Conservation (phyloP, 1,140 invertebrate genomes). For the Bombus sylvicola region DNA sequence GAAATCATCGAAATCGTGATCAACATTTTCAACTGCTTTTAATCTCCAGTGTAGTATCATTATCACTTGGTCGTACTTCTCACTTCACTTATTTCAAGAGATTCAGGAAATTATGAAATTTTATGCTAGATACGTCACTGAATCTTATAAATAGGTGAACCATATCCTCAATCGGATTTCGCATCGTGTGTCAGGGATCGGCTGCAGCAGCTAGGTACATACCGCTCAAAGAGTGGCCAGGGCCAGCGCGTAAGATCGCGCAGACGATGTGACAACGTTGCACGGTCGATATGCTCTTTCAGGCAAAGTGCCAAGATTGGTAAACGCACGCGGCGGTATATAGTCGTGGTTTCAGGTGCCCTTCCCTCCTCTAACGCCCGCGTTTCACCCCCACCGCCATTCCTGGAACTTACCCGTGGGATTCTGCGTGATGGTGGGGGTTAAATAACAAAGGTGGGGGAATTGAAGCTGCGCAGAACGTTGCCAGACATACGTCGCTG, state of each 20-base stretch:
- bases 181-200: slow-evolving; percentile 73
- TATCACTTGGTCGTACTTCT: background rate
- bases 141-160: slow-evolving; percentile 54
- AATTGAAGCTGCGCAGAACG: slow-evolving; percentile 78
- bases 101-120: background rate
- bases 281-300: slow-evolving; percentile 83
- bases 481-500: slow-evolving; percentile 50
- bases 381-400: slow-evolving; percentile 44
- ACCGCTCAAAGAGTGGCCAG: slow-evolving; percentile 76
- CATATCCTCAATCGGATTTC: slow-evolving; percentile 51
- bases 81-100: too few relatives aligned
- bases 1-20: background rate
- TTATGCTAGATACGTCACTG: slow-evolving; percentile 19
- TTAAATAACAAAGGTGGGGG: slow-evolving; percentile 66
- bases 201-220: slow-evolving; percentile 69
- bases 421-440: slow-evolving; percentile 68
- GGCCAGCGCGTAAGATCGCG: slow-evolving; percentile 70
- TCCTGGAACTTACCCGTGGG: slow-evolving; percentile 71
- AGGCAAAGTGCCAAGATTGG: slow-evolving; percentile 84
- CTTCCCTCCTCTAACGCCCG: slow-evolving; percentile 58
- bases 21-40: background rate
- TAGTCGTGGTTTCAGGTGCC: slow-evolving; percentile 75
- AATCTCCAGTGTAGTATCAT: background rate
- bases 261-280: slow-evolving; percentile 79
- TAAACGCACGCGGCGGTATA: slow-evolving; percentile 76